Base-by-base conservation (phyloP, 2,888 invertebrate species). In the Xestia rhomboidea region DNA sequence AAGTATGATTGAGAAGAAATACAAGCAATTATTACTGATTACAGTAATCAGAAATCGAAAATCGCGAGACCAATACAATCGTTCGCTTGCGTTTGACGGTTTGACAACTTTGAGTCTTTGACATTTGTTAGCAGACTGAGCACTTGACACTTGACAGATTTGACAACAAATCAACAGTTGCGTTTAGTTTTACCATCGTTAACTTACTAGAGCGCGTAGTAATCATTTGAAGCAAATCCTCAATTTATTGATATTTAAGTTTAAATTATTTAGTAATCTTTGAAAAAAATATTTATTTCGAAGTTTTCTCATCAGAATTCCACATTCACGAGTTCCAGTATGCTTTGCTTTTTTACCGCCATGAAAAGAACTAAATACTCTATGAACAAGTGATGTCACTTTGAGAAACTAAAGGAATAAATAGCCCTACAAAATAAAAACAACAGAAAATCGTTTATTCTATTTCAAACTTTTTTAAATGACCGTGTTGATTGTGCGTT, bases 271-370 rank as follows among this genome's bases (percentile, higher is more conserved):
- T 77, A 18, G n/a, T 6, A 38, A 24, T 18, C 1, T 76, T 24
- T 3, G 0, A 46, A 3, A 0, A 5, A 7, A 0, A 1, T 41
- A n/a, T 60, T 66, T 10, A 41, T 15, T 38, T 15, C 10, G 10
- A 30, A 7, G 4, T 1, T 30, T 30, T 38, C 10, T 38, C 2
- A n/a, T 8, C 38, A 13, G 1, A 1, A 4, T 21, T 46, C 4
- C 11, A 27, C 15, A 57, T 34, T 41, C 6, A 38, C 0, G 24
- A 41, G 8, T 41, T 34, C 8, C 3, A 21, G 0, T 54, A 54
- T 62, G 87, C 87, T 87, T 86, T 62, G 86, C 86, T 87, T 86
- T 85, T 73, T 49, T 86, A 85, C 86, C 87, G 86, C 82, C 82
- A 38, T 34, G 8, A 84, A 84, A 79, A 51, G 0, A 30, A 64